Base-by-base conservation (phyloP, 2,797 vertebrate species). In the Clarias pachynema region DNA sequence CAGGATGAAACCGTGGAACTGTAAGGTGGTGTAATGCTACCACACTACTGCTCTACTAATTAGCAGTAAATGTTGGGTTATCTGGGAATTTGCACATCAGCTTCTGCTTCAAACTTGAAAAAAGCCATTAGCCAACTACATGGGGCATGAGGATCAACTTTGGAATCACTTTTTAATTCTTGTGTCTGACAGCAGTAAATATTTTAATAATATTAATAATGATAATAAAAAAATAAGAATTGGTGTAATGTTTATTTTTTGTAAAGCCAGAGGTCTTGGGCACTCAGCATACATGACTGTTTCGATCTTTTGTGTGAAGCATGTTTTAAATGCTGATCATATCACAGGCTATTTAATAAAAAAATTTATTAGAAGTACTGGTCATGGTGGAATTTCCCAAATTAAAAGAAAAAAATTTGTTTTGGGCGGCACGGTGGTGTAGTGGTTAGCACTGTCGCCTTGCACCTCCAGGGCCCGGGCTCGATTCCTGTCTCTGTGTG, bases 261-360 rank as follows among this genome's bases (percentile, higher is more conserved):
- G 26, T 37, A 24, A 78, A 60, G 31, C 56, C 31, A 60, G 14
- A 34, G 20, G 20, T 59, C 75, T 59, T 78, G 56, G 29, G 31
- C 31, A 77, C 29, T 20, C 4, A 1, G 16, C 16, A 31, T 57
- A 31, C 34, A 77, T 57, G 57, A 77, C 22, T 57, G 14, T 37
- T 79, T 40, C 15, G 57, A 62, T 79, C 9, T 79, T 24, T 78
- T 60, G 56, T 78, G 29, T 31, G 8, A 31, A 62, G 56, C 75
- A 37, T 78, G 56, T 78, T 60, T 34, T 60, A 60, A 78, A 60
- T 78, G 56, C 20, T 57, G 12, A 78, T 24, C 20, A 20, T 77
- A 20, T 10, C 53, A 49, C 72, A 74, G 14, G 49, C n/a, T 29
- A 8, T 22, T 29, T 37, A 29, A 24, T 60, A 34, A 37, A 37